These are phyloP conservation scores for Chrysolina americana DNA, from an alignment of 2,888 invertebrate species.

Conservation along the genomic window DNA sequence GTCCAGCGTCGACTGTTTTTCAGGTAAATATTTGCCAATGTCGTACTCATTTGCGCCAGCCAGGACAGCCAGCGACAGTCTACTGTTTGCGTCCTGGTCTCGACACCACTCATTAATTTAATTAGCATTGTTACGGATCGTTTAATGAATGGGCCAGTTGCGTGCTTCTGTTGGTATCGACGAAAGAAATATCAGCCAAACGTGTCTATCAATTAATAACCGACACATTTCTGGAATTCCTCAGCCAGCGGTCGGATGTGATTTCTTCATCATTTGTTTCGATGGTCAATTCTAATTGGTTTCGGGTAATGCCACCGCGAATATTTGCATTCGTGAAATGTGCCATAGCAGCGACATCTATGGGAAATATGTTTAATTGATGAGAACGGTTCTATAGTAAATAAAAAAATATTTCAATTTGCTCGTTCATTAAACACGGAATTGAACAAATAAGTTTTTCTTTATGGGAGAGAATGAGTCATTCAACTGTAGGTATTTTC, in stretches of 20 bases:
- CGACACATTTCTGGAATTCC: constrained; percentile 28
- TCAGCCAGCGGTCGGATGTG: neutral
- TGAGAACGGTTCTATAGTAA: neutral
- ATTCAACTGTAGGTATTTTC: too few species aligned
- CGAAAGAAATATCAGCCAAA: constrained; percentile 19
- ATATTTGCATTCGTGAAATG: neutral
- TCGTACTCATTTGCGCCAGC: constrained; percentile 36
- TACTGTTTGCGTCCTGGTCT: constrained; percentile 38
- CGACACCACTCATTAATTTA: constrained; percentile 46
- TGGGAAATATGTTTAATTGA: neutral
- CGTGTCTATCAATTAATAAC: constrained; percentile 33
- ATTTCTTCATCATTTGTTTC: constrained; percentile 10
- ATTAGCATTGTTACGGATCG: constrained; percentile 42
- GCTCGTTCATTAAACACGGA: too few species aligned
- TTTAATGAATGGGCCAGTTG: constrained; percentile 28
- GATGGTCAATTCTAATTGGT: neutral
- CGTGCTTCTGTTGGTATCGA: constrained; percentile 26
- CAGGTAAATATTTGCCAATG: constrained; percentile 45
- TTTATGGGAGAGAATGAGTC: too few species aligned
- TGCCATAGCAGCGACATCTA: neutral
- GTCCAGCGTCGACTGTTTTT: constrained; percentile 29
- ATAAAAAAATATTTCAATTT: too few species aligned
- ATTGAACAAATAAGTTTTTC: too few species aligned
- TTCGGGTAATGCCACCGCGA: neutral
- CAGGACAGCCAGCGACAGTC: constrained; percentile 37